phyloP scores from a whole-genome alignment of 2,113 vertebrate species.

The Boulengeromyrus knoepffleri region DNA sequence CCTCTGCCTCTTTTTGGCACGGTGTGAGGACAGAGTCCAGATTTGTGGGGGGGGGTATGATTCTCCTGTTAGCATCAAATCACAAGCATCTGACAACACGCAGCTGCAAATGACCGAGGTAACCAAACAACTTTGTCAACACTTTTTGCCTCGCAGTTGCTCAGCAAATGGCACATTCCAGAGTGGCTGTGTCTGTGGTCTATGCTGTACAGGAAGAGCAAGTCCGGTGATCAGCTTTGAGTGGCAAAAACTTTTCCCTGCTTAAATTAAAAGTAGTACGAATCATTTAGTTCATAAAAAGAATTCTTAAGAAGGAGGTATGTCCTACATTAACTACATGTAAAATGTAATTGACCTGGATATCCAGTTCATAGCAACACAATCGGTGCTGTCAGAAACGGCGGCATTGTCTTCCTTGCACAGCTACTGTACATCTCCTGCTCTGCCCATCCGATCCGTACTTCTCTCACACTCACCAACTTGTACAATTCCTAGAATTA shows the following conservation, averaged over 20 bases:
- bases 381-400: too few species aligned
- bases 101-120: neutral
- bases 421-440: too few species aligned
- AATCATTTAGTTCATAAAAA: neutral
- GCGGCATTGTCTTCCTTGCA: too few species aligned
- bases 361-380: too few species aligned
- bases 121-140: neutral
- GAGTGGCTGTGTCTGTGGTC: neutral
- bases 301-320: neutral
- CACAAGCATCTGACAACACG: neutral
- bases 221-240: neutral
- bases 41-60: neutral
- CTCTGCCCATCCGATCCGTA: too few species aligned
- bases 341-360: too few species aligned
- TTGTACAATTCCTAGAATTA: too few species aligned
- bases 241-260: neutral
- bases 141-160: neutral
- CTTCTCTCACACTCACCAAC: too few species aligned
- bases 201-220: neutral
- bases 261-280: neutral
- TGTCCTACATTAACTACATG: neutral
- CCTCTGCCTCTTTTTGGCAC: neutral
- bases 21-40: neutral
- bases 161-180: neutral
- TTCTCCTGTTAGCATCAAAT: constrained; percentile 1